phyloP scores from a whole-genome alignment of 2,888 invertebrate genomes.

The Habrosyne pyritoides region DNA sequence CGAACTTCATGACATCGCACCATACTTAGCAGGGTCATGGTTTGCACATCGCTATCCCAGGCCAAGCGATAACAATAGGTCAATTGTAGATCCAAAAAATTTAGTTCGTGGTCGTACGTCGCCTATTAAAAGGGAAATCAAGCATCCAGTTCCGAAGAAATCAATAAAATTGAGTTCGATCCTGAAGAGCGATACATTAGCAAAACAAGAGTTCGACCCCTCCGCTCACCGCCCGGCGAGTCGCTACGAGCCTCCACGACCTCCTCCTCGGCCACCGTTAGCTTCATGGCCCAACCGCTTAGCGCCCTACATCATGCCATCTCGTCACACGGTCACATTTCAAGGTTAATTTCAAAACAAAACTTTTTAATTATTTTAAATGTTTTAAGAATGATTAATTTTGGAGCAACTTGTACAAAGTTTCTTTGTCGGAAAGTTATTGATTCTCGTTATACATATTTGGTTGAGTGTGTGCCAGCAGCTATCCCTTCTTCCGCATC shows the following conservation, averaged over 20 bases:
- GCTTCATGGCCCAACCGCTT: constrained; percentile 72
- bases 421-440: constrained; percentile 54
- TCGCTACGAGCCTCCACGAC: constrained; percentile 88
- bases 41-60: constrained; percentile 91
- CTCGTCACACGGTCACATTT: constrained; percentile 88
- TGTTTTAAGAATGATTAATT: constrained; percentile 57
- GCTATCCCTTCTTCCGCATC: constrained; percentile 23
- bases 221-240: constrained; percentile 89
- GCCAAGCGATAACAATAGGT: constrained; percentile 86
- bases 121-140: constrained; percentile 73
- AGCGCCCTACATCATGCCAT: constrained; percentile 77
- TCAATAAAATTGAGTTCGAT: constrained; percentile 78
- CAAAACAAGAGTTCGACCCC: constrained; percentile 89
- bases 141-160: constrained; percentile 56
- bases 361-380: constrained; percentile 35
- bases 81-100: constrained; percentile 75
- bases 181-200: constrained; percentile 80
- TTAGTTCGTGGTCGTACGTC: constrained; percentile 58
- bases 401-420: constrained; percentile 66
- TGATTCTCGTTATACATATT: constrained; percentile 55
- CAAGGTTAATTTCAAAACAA: constrained; percentile 85
- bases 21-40: constrained; percentile 91
- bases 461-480: constrained; percentile 20
- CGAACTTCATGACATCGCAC: constrained; percentile 90
- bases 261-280: constrained; percentile 80